A percentile compares a stretch with the other conserved stretches of the same genome.
These are phyloP conservation scores for Elysia chlorotica DNA, from an alignment of 1,140 invertebrate species.

Conservation along the genomic window DNA sequence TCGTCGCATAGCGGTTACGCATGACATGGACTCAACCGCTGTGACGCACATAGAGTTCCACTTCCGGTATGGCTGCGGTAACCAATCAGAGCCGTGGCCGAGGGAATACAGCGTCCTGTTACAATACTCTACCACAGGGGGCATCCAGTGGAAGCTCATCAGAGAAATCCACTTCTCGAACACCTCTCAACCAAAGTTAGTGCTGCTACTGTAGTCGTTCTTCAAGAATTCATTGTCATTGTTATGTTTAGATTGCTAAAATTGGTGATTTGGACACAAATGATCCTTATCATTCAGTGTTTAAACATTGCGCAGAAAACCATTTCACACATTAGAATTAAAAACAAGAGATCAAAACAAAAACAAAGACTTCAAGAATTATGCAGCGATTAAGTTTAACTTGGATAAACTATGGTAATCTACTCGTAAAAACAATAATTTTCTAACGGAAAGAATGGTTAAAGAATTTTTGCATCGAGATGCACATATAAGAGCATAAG, in stretches of 20 bases:
- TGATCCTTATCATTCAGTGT: too few species aligned
- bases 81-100: conserved; percentile 42
- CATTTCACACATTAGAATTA: too few species aligned
- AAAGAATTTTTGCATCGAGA: too few species aligned
- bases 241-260: background rate
- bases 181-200: conserved; percentile 47
- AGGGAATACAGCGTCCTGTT: conserved; percentile 59
- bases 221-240: background rate
- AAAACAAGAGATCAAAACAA: background rate
- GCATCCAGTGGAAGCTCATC: conserved; percentile 62
- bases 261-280: background rate
- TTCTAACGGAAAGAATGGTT: too few species aligned
- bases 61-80: conserved; percentile 59
- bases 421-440: too few species aligned
- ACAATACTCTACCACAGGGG: conserved; percentile 64
- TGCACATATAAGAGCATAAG: too few species aligned
- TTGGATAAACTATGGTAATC: background rate
- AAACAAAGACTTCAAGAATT: background rate
- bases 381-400: background rate
- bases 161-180: conserved; percentile 61
- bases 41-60: conserved; percentile 60
- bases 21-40: conserved; percentile 63
- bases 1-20: conserved; percentile 56
- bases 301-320: too few species aligned
- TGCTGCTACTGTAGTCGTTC: conserved; percentile 1